Base-by-base conservation (phyloP, 2,113 vertebrate genomes). In the Calyptommatus sinebrachiatus region DNA sequence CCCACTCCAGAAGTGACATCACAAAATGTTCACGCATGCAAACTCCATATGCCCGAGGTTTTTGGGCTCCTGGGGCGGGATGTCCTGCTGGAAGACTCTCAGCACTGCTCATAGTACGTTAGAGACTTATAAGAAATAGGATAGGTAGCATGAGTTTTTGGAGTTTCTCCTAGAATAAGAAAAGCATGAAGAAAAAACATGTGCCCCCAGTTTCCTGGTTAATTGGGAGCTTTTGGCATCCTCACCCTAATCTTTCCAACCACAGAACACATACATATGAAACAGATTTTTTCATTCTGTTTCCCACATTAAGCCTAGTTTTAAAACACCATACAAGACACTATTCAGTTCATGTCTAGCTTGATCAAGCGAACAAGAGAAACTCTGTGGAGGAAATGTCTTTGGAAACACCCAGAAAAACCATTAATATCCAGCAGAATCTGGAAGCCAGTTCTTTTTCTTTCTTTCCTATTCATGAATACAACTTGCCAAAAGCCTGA, bases 321-420 rank as follows among this genome's bases (percentile, higher is more conserved):
- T 73, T 31, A 10, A 65, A 67, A 60, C 71, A 50, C 76, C 57
- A 75, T 28, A 88, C 71, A 74, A 35, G 16, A 35, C 0, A 0
- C 26, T 76, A 46, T 84, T 86, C 16, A 78, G 50, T 61, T 71
- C 12, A 2, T 7, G 73, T 6, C 48, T 79, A 1, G 0, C 2
- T 72, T 68, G 50, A 84, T 46, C 48, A 62, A 85, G 26, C 0
- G 57, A 73, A 78, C 9, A 84, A 84, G 82, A 79, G 24, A 14
- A 63, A 68, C 53, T 24, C 70, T 83, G 57, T 65, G 78, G 14
- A 66, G 1, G 11, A 83, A 0, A 76, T 45, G 41, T 60, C 63
- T 57, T 76, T 2, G 78, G 45, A 3, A 81, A 86, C 77, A 76
- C 7, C 1, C 73, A 8, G 35, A 45, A 11, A 1, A 68, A 73